These are phyloP conservation scores for Bagarius yarrelli DNA, from an alignment of 2,113 vertebrate species.

Conservation along the genomic window DNA sequence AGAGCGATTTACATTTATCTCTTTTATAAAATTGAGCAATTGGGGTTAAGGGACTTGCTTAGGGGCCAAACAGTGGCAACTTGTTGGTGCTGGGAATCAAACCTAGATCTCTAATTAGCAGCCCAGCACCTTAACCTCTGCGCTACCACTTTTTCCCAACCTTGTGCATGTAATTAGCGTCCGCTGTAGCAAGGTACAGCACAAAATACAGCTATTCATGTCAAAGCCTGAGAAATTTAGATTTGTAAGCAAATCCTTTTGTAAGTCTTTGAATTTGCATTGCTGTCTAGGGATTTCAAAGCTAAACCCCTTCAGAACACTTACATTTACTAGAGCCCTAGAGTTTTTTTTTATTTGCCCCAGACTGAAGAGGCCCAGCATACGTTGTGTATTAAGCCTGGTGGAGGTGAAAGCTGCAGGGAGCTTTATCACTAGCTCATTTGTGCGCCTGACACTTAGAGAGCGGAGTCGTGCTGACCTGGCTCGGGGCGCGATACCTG, in stretches of 20 bases:
- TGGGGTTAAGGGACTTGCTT: no score
- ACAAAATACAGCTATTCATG: neutral
- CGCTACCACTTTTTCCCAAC: no score
- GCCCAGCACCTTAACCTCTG: no score
- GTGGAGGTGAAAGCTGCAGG: slow-evolving; percentile 25
- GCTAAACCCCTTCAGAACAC: neutral
- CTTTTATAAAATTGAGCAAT: no score
- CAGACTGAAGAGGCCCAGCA: slow-evolving; percentile 13
- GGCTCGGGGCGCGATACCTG: slow-evolving; percentile 39
- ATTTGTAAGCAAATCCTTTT: neutral
- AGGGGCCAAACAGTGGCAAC: no score
- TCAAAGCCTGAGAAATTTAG: neutral
- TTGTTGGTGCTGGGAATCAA: no score
- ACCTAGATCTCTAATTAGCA: no score
- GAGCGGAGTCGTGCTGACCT: slow-evolving; percentile 39
- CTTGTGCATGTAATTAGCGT: no score
- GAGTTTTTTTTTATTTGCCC: neutral
- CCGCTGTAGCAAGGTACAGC: no score
- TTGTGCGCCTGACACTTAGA: slow-evolving; percentile 40
- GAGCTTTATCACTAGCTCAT: slow-evolving; percentile 45
- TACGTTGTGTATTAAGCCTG: slow-evolving; percentile 36
- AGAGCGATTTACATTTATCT: no score
- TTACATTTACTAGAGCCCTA: neutral
- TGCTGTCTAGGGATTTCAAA: slow-evolving; percentile 2
- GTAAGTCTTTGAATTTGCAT: neutral